These are phyloP conservation scores for Octodon degus DNA, from an alignment of 2,113 vertebrate genomes.

Conservation along the genomic window DNA sequence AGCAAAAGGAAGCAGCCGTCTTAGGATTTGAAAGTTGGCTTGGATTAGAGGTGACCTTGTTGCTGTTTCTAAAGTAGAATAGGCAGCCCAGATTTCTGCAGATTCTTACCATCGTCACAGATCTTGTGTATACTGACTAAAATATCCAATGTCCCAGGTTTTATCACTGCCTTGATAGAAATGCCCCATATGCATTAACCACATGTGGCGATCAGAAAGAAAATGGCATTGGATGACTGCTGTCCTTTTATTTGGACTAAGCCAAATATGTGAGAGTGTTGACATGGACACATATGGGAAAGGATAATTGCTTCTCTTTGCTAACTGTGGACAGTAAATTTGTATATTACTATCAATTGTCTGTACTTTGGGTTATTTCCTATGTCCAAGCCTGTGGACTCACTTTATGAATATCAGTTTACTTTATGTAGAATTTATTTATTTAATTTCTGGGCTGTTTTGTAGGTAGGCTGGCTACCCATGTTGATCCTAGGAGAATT, in stretches of 20 bases:
- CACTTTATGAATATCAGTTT: background rate
- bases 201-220: background rate
- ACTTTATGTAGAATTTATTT: slow-evolving; percentile 1
- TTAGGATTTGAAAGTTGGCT: background rate
- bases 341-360: background rate
- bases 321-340: background rate
- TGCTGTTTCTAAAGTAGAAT: slow-evolving; percentile 52
- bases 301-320: background rate
- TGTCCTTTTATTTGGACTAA: slow-evolving; percentile 37
- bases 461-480: background rate
- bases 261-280: background rate
- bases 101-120: background rate
- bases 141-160: background rate
- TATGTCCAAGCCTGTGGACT: background rate
- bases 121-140: background rate
- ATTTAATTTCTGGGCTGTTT: slow-evolving; percentile 20
- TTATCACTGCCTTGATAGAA: background rate
- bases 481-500: slow-evolving; percentile 34
- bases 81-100: slow-evolving; percentile 14
- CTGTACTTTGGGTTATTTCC: background rate
- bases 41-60: slow-evolving; percentile 38
- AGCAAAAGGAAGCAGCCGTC: background rate
- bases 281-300: background rate
- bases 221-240: background rate
- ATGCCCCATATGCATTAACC: background rate